phyloP scores from a whole-genome alignment of 2,113 vertebrate species.

The Menura novaehollandiae region DNA sequence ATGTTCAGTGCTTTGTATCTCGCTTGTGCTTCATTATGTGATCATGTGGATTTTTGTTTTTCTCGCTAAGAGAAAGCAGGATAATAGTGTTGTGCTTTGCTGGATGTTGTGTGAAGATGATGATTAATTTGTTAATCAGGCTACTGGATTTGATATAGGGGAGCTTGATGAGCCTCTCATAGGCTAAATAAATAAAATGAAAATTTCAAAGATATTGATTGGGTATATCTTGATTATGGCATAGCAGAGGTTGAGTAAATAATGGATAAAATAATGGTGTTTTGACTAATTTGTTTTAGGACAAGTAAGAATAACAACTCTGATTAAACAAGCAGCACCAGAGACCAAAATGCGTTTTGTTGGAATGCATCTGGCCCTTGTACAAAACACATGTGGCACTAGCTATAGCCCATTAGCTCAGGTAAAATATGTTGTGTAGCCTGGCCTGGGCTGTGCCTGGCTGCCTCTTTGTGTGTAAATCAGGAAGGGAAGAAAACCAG shows the following conservation, averaged over 20 bases:
- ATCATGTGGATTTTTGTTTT: conserved; percentile 10
- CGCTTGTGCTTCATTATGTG: not conserved
- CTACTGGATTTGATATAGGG: not conserved
- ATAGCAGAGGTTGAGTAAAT: not conserved
- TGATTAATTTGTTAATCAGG: not conserved
- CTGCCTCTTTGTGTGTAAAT: not conserved
- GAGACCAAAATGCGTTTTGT: not conserved
- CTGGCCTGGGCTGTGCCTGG: not conserved
- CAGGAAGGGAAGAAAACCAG: not conserved
- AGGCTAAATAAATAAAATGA: not conserved
- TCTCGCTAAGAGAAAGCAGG: not conserved
- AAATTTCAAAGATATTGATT: not conserved
- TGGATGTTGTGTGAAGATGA: not conserved
- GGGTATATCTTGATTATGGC: not conserved
- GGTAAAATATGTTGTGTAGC: not conserved
- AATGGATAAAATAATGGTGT: not conserved
- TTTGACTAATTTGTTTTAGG: not conserved
- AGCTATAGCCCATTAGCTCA: not conserved
- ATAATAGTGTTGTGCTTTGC: not conserved
- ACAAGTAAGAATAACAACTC: not conserved
- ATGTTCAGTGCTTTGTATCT: not conserved
- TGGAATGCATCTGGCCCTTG: not conserved
- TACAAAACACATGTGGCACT: not conserved
- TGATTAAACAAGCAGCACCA: not conserved
- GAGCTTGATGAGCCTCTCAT: not conserved